Conservation (phyloP, 2,888 invertebrate genomes). For the Gonocerus acuteangulatus region DNA sequence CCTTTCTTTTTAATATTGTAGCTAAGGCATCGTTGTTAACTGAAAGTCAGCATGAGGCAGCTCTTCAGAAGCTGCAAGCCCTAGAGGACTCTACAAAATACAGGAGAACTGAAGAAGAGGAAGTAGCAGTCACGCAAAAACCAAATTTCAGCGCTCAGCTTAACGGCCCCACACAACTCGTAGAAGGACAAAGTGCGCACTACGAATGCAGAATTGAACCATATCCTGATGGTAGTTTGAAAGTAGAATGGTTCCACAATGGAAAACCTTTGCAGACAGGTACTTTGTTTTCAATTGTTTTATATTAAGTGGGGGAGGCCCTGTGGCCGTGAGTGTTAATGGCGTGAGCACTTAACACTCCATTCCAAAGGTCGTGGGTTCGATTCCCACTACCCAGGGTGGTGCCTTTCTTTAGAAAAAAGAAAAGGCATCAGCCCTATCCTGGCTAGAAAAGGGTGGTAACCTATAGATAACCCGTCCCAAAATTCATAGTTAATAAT, state of each 20-base stretch:
- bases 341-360: too few relatives aligned
- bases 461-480: too few relatives aligned
- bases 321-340: too few relatives aligned
- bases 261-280: conserved; percentile 80
- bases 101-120: conserved; percentile 66
- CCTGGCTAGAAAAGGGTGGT: too few relatives aligned
- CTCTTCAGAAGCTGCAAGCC: conserved; percentile 75
- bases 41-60: conserved; percentile 83
- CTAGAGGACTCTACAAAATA: conserved; percentile 75
- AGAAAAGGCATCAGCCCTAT: too few relatives aligned
- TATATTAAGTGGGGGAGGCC: too few relatives aligned
- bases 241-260: conserved; percentile 90
- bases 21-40: conserved; percentile 80
- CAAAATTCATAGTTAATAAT: too few relatives aligned
- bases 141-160: conserved; percentile 79
- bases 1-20: conserved; percentile 42
- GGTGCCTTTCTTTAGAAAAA: too few relatives aligned
- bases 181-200: conserved; percentile 84
- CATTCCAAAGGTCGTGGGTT: too few relatives aligned
- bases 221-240: conserved; percentile 78
- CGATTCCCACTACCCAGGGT: too few relatives aligned
- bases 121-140: conserved; percentile 68
- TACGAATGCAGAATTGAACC: conserved; percentile 90
- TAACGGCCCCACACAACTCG: conserved; percentile 74
- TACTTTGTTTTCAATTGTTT: conserved; percentile 28